Evolutionary conservation across 2,113 vertebrate species (phyloP).

Genomic region (Canis aureus): DNA sequence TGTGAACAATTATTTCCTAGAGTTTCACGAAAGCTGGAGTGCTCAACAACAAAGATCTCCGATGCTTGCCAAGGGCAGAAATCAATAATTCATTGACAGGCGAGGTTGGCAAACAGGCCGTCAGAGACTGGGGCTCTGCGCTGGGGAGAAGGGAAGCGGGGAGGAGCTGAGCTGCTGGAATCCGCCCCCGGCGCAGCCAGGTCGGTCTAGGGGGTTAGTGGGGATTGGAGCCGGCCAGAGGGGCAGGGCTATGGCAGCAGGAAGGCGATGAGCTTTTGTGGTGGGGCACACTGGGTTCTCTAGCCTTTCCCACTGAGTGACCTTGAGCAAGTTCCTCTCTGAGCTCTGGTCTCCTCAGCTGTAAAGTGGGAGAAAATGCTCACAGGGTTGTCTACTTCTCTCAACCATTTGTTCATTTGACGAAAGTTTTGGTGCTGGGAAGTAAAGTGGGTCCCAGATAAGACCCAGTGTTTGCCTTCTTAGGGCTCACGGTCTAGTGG

Average conservation of each 20-base stretch:
- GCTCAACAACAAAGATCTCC: conserved; percentile 83
- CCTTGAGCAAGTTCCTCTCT: not conserved
- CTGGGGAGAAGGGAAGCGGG: not conserved
- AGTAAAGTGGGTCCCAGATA: not conserved
- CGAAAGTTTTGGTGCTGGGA: not conserved
- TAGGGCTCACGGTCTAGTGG: not conserved
- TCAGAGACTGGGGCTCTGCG: conserved; percentile 62
- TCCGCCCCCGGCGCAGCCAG: not conserved
- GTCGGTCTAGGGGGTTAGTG: not conserved
- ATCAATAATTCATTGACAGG: conserved; percentile 84
- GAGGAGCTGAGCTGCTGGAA: not conserved
- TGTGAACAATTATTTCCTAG: conserved; percentile 85
- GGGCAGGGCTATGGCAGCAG: not conserved
- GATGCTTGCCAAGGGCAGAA: conserved; percentile 75
- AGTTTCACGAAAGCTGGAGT: conserved; percentile 84
- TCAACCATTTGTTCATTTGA: not conserved
- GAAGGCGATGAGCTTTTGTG: not conserved
- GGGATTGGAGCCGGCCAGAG: not conserved
- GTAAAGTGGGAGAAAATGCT: not conserved
- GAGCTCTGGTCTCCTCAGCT: not conserved
- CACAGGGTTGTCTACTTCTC: not conserved
- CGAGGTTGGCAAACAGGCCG: conserved; percentile 80
- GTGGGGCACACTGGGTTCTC: not conserved
- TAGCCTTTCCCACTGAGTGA: not conserved
- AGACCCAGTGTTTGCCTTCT: not conserved